Percentiles rank a stretch among this genome's conserved stretches.
Evolutionary conservation across 2,888 invertebrate species (phyloP).

Genomic region (Drosophila imparisetae): DNA sequence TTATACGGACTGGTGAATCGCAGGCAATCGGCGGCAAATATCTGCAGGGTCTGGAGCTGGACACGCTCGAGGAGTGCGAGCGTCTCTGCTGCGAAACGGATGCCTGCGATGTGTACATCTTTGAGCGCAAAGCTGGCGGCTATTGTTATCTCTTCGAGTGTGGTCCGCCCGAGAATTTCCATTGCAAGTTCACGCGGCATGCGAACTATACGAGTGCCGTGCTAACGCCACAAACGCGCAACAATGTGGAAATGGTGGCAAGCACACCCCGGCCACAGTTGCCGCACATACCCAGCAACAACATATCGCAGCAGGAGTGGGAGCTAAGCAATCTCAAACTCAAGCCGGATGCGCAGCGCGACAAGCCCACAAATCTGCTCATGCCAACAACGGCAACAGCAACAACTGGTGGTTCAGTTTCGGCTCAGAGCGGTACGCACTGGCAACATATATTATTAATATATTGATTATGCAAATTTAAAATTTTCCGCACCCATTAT

Average conservation of each 20-base stretch:
- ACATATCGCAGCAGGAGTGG: slow-evolving; percentile 84
- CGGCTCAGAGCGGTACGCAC: slow-evolving; percentile 61
- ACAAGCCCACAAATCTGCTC: slow-evolving; percentile 55
- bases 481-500: slow-evolving; percentile 26
- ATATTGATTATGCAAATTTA: slow-evolving; percentile 38
- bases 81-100: slow-evolving; percentile 94
- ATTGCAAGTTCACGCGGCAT: slow-evolving; percentile 96
- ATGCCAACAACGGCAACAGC: slow-evolving; percentile 32
- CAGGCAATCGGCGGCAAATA: slow-evolving; percentile 94
- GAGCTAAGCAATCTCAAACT: slow-evolving; percentile 84
- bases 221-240: slow-evolving; percentile 87
- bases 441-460: slow-evolving; percentile 1
- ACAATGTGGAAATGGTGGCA: slow-evolving; percentile 48
- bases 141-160: slow-evolving; percentile 97
- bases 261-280: slow-evolving; percentile 74
- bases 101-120: slow-evolving; percentile 95
- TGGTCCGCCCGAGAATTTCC: slow-evolving; percentile 94
- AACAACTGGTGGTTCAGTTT: slow-evolving; percentile 46
- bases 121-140: slow-evolving; percentile 93
- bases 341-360: slow-evolving; percentile 75
- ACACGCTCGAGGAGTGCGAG: slow-evolving; percentile 92
- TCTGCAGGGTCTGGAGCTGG: slow-evolving; percentile 93
- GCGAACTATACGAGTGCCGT: slow-evolving; percentile 95
- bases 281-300: slow-evolving; percentile 74
- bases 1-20: slow-evolving; percentile 95